Evolutionary conservation across 2,113 vertebrate genomes (phyloP).

Genomic region (Semicossyphus pulcher): DNA sequence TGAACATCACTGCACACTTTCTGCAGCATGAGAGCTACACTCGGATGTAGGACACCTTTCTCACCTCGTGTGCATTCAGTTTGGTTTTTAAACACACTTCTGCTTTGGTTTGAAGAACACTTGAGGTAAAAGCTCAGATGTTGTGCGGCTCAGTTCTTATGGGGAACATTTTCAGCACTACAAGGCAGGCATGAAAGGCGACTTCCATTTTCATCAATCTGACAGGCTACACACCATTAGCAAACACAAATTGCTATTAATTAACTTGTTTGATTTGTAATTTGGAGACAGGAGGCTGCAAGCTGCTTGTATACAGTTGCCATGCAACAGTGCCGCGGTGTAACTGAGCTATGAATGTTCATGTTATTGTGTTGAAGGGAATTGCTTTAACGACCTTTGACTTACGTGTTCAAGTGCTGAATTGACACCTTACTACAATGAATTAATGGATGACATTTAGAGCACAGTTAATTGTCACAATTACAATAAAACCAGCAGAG

Average conservation of each 20-base stretch:
- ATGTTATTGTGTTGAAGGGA: neutral
- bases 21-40: slow-evolving; percentile 13
- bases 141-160: neutral
- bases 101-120: neutral
- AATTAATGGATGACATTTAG: neutral
- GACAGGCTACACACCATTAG: slow-evolving; percentile 15
- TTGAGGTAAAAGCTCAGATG: neutral
- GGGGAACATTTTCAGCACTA: neutral
- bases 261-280: slow-evolving; percentile 9
- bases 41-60: slow-evolving; percentile 35
- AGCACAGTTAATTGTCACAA: neutral
- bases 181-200: neutral
- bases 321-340: neutral
- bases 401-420: neutral
- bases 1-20: slow-evolving; percentile 52
- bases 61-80: slow-evolving; percentile 29
- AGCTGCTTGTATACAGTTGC: neutral
- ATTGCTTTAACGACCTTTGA: neutral
- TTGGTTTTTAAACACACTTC: neutral
- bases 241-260: slow-evolving; percentile 12
- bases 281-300: neutral
- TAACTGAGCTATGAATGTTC: neutral
- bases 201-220: slow-evolving; percentile 13
- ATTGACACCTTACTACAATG: no score
- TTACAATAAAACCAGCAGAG: neutral